Base-by-base conservation (phyloP, 2,797 vertebrate genomes). In the Emydoidea blandingii region DNA sequence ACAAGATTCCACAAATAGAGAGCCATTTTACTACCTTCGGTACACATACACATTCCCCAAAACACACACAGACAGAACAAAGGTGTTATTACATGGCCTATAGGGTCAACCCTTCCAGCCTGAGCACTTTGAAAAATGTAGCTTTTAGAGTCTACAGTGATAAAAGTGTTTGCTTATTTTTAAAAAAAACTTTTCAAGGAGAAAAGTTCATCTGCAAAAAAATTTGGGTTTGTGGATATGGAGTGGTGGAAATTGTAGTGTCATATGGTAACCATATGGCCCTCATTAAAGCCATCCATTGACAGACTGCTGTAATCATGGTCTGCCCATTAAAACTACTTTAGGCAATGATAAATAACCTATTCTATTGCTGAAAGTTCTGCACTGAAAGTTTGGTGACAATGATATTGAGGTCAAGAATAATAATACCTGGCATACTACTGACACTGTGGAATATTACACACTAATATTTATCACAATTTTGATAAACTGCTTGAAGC, bases 251-350 rank as follows among this genome's bases (percentile, higher is more conserved):
- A 44, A 56, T 31, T 74, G 6, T 62, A 90, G 23, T 79, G 91
- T 96, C 92, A 91, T 88, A 94, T 88, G 81, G 85, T 8, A 53
- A 82, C 81, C 93, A 94, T 90, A 87, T 91, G 96, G 47, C 81
- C 90, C 79, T 85, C 52, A 89, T 97, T 96, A 91, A 97, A 97
- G 62, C 29, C 59, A 81, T 79, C 81, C 18, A 89, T 68, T 89
- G 90, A 94, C 78, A 79, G 79, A 23, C 81, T 95, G 47, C 59
- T 85, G 72, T 37, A 94, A 59, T 95, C 81, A 62, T 49, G 15
- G 2, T 91, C 49, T 92, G 90, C 16, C n/a, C 54, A 57, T 93
- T 96, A 87, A 85, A 96, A 94, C 14, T 93, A n/a, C 49, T 96
- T 93, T 90, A 50, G 78, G 49, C 81, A 89, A 56, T 94, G 78